Base-by-base conservation (phyloP, 2,113 vertebrate genomes). In the Donacobius atricapilla region DNA sequence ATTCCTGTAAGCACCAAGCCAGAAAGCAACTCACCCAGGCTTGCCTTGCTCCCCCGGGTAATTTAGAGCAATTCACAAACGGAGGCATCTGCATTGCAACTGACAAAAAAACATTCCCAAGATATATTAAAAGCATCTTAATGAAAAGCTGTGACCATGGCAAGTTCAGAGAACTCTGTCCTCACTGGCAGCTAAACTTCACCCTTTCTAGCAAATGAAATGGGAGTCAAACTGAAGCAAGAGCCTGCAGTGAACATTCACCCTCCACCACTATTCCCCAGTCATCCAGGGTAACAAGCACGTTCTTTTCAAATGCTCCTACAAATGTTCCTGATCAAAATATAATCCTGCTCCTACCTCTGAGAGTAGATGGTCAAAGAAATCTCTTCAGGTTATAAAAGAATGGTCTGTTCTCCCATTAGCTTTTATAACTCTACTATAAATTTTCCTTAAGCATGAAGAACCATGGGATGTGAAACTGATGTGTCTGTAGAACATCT, bases 391-490 rank as follows among this genome's bases (percentile, higher is more conserved):
- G 24, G 35, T 64, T 69, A 60, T 23, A 7, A 48, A 94, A 80
- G 27, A 30, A 21, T 5, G 7, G 40, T n/a, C 16, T 85, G 24
- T 40, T 64, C 45, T 86, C 30, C 50, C 24, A 44, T 11, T 39
- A 72, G 15, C 42, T 83, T 90, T 77, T 35, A 27, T 12, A 87
- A 63, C 24, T 54, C 10, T 72, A 35, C 22, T 57, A 24, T 12
- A 45, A 77, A 77, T 63, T 39, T 33, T 42, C 57, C 40, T 57
- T 18, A 35, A 54, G 11, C 33, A 56, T 39, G 42, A 75, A 66
- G 53, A 87, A 81, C 27, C 3, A 0, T 2, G n/a, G 51, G 9
- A 60, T 0, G 0, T 9, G 13, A 40, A 89, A 61, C 13, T 35
- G 16, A 28, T 0, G 3, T 35, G 48, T 58, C 40, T 30, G 11